A percentile compares a stretch with the other conserved stretches of the same genome.
These are phyloP conservation scores for Cantharis rufa DNA, from an alignment of 2,888 invertebrate species.

Conservation along the genomic window DNA sequence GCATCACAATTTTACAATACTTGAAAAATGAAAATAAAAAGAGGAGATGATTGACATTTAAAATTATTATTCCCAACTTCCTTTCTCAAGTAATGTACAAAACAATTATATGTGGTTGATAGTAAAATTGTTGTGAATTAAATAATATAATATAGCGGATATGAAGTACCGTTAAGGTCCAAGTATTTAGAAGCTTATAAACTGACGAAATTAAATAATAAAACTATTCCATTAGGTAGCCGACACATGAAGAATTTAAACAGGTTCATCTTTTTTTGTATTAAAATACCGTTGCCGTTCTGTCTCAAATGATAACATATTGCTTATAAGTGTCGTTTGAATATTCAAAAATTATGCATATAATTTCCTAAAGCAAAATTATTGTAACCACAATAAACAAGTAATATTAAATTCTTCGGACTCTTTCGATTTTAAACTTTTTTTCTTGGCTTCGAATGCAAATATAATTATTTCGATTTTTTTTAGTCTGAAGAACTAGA, in stretches of 20 bases:
- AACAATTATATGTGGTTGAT: neutral
- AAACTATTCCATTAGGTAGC: slow-evolving; percentile 14
- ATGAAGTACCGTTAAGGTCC: slow-evolving; percentile 8
- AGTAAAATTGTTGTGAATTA: neutral
- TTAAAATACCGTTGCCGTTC: slow-evolving; percentile 19
- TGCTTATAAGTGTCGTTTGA: slow-evolving; percentile 19
- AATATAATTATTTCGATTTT: neutral
- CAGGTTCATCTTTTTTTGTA: slow-evolving; percentile 21
- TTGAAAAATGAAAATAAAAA: neutral
- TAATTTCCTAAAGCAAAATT: neutral
- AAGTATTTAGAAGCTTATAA: slow-evolving; percentile 13
- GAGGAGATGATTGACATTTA: neutral
- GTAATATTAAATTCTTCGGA: neutral
- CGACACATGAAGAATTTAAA: slow-evolving; percentile 12
- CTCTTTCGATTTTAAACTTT: no score
- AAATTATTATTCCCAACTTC: neutral
- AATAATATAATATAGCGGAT: neutral
- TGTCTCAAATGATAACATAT: slow-evolving; percentile 27
- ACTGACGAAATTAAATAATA: slow-evolving; percentile 14
- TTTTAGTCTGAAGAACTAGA: neutral
- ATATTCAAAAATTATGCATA: slow-evolving; percentile 11
- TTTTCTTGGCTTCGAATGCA: neutral
- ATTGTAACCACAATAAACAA: neutral
- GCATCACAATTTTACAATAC: neutral
- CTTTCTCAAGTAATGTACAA: neutral